phyloP scores from a whole-genome alignment of 2,113 vertebrate genomes.

The Indri indri region DNA sequence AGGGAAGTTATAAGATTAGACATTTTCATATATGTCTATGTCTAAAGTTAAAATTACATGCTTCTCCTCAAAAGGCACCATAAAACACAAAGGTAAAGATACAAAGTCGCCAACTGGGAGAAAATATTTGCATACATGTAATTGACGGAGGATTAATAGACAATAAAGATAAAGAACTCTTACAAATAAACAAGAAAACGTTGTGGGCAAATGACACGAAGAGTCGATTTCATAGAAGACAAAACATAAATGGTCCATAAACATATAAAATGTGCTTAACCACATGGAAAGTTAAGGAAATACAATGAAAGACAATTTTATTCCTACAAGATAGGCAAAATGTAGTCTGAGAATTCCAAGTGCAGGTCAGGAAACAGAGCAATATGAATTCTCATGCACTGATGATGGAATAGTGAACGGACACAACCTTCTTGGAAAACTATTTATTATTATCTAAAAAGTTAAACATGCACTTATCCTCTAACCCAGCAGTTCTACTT shows the following conservation, averaged over 20 bases:
- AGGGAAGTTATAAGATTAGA: not conserved
- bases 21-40: not conserved
- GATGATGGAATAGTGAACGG: not conserved
- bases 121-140: not conserved
- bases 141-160: not conserved
- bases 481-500: not conserved
- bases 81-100: not conserved
- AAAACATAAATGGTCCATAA: not conserved
- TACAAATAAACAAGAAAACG: not conserved
- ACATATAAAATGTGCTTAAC: not conserved
- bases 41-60: not conserved
- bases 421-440: not conserved
- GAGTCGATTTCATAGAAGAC: not conserved
- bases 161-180: not conserved
- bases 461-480: not conserved
- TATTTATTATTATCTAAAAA: not conserved
- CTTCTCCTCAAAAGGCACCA: not conserved
- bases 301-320: not conserved
- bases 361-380: not conserved
- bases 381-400: not conserved
- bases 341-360: not conserved
- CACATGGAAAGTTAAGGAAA: not conserved
- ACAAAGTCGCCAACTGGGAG: not conserved
- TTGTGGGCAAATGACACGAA: not conserved
- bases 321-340: not conserved